Evolutionary conservation across 2,888 invertebrate species (phyloP).

Genomic region (Flabesymbios commensalis): DNA sequence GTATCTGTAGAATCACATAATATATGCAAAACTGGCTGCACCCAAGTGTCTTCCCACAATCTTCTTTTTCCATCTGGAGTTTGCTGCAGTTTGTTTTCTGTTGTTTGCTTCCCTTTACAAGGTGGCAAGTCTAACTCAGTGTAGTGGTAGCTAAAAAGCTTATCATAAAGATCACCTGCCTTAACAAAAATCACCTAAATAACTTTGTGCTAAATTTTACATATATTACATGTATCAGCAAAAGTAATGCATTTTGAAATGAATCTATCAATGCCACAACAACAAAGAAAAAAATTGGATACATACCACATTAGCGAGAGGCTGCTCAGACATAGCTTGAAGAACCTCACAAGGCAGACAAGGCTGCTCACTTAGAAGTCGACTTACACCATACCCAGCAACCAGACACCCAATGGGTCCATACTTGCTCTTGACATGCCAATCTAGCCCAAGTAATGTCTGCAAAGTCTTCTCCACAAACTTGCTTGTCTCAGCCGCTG

Average conservation of each 20-base stretch:
- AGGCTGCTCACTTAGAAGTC: slow-evolving; percentile 57
- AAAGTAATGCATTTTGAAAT: background rate
- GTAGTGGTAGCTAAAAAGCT: slow-evolving; percentile 65
- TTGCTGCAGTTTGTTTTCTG: too few species aligned
- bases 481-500: background rate
- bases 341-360: slow-evolving; percentile 59
- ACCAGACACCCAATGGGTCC: slow-evolving; percentile 50
- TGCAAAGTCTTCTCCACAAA: slow-evolving; percentile 1
- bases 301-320: slow-evolving; percentile 61
- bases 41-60: slow-evolving; percentile 66
- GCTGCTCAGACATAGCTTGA: slow-evolving; percentile 56
- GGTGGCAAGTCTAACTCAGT: too few species aligned
- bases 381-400: slow-evolving; percentile 61
- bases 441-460: slow-evolving; percentile 46
- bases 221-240: background rate
- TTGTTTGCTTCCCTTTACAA: too few species aligned
- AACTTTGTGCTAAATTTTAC: background rate
- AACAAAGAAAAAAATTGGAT: background rate
- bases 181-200: slow-evolving; percentile 26
- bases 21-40: slow-evolving; percentile 56
- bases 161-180: slow-evolving; percentile 67
- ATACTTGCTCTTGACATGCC: slow-evolving; percentile 57
- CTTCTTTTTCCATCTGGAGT: slow-evolving; percentile 43
- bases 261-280: background rate
- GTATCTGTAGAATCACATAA: slow-evolving; percentile 42